Evolutionary conservation across 2,888 invertebrate species (phyloP), one percentile per base, ranked within the genome.

Genomic region (Drosophila borborema): DNA sequence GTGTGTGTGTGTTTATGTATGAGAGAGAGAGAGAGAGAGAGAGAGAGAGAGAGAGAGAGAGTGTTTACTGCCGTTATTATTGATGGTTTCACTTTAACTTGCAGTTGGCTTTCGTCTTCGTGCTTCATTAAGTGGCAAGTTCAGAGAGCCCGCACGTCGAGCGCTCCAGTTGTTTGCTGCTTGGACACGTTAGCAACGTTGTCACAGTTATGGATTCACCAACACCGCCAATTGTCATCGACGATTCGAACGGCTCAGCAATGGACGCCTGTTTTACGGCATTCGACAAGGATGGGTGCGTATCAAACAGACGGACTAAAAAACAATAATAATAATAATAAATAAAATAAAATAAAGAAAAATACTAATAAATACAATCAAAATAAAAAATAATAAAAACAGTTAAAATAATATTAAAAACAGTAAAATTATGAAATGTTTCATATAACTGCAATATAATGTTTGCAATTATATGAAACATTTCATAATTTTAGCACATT

Each of bases 221-320:
- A 86, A 92, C 91, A 88, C 92, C 92, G 89, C 82, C 91, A 92
- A 92, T 92, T 86, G 92, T 91, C 85, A 85, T 92, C 91, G 94
- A 94, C 90, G 94, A 95, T 92, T 93, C 93, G 87, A 94, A 94
- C 93, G 94, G 94, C 91, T 92, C 94, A 93, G 95, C 95, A 93
- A 97, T 98, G 97, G 97, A 98, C 94, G 97, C 97, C 92, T 98
- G 98, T 94, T 97, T 97, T 93, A 95, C 96, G 90, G 97, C 97
- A 82, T 98, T 98, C 93, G 97, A 98, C 94, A 97, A 97, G 93
- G 97, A 98, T 94, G 96, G 96, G 96, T 97, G 94, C 94, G 96
- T 94, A 63, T 66, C 12, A 43, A 61, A 45, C 18, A 58, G 28
- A 56, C 14, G 18, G 0, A 14, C 9, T 31, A 48, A 40, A 38